These are phyloP conservation scores for Eulithis testata DNA, from an alignment of 2,888 invertebrate species.

Conservation along the genomic window DNA sequence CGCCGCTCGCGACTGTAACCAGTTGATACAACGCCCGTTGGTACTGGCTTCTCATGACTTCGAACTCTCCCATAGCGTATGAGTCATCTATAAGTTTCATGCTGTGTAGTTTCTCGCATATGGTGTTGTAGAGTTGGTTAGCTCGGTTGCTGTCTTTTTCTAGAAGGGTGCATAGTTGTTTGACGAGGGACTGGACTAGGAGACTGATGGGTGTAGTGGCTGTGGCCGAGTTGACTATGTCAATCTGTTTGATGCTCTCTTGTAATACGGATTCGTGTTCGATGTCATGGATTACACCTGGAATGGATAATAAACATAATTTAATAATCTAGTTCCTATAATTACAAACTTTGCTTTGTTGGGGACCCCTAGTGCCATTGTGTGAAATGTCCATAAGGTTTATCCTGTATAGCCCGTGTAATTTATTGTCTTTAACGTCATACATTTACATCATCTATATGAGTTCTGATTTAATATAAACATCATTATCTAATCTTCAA, in stretches of 20 bases:
- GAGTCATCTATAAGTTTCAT: constrained; percentile 89
- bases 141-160: constrained; percentile 86
- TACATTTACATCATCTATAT: too few species aligned
- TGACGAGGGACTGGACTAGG: constrained; percentile 88
- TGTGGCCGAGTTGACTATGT: constrained; percentile 66
- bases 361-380: too few species aligned
- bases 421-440: too few species aligned
- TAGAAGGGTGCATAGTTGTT: constrained; percentile 87
- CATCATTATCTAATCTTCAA: neutral
- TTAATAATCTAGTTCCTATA: neutral
- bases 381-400: too few species aligned
- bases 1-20: constrained; percentile 84
- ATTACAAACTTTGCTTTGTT: too few species aligned
- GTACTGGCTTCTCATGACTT: constrained; percentile 88
- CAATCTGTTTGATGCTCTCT: constrained; percentile 69
- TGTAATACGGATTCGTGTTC: constrained; percentile 67
- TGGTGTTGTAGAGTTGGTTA: constrained; percentile 86
- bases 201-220: constrained; percentile 86
- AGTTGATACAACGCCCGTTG: constrained; percentile 87
- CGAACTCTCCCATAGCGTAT: constrained; percentile 88
- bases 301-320: constrained; percentile 40
- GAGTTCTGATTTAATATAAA: too few species aligned
- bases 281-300: constrained; percentile 65
- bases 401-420: too few species aligned
- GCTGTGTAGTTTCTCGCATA: constrained; percentile 87